These are phyloP conservation scores for Achroia grisella DNA, from an alignment of 1,140 invertebrate species.

Conservation along the genomic window DNA sequence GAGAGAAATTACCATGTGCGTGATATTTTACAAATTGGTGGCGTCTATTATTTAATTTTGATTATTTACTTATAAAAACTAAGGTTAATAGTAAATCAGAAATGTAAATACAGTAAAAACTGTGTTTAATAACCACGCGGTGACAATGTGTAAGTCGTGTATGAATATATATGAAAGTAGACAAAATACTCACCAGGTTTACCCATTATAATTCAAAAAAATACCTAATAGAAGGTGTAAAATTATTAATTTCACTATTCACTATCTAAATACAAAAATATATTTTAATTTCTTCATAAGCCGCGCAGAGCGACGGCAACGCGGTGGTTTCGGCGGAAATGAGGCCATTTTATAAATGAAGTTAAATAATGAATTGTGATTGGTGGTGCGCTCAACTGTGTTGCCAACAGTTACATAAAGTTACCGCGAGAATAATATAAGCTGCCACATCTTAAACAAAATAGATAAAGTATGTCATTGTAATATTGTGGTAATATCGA, in stretches of 20 bases:
- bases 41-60: too few species aligned
- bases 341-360: slow-evolving; percentile 43
- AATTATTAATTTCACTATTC: slow-evolving; percentile 13
- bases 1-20: too few species aligned
- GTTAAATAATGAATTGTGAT: not conserved
- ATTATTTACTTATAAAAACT: too few species aligned
- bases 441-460: too few species aligned
- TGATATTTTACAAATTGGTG: too few species aligned
- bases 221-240: slow-evolving; percentile 2
- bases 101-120: too few species aligned
- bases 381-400: too few species aligned
- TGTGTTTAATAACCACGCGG: slow-evolving; percentile 25
- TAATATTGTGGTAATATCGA: too few species aligned
- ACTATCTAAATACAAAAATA: slow-evolving; percentile 49
- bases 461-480: too few species aligned
- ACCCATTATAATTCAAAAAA: slow-evolving; percentile 31
- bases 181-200: slow-evolving; percentile 49
- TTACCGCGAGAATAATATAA: too few species aligned
- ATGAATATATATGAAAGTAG: not conserved
- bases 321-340: slow-evolving; percentile 46
- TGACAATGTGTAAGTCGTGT: slow-evolving; percentile 5
- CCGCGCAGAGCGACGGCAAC: slow-evolving; percentile 36
- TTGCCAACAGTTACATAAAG: slow-evolving; percentile 5
- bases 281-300: slow-evolving; percentile 34
- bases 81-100: too few species aligned